phyloP scores from a whole-genome alignment of 2,888 invertebrate genomes.

The Callosobruchus maculatus region DNA sequence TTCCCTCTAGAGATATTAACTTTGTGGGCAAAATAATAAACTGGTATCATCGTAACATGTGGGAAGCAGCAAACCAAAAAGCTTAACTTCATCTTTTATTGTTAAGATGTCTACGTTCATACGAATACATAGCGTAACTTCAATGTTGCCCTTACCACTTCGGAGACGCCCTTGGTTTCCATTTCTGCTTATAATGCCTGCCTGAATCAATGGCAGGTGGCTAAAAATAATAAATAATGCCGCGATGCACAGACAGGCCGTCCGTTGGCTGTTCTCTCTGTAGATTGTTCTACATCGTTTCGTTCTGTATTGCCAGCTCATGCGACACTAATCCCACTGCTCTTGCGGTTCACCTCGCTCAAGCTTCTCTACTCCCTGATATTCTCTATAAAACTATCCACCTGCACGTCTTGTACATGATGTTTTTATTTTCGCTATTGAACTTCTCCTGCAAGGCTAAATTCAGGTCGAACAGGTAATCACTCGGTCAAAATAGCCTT shows the following conservation, averaged over 20 bases:
- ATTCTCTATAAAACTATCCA: neutral
- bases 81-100: too few relatives aligned
- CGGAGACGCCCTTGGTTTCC: neutral
- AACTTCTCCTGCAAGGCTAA: neutral
- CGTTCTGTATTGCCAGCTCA: neutral
- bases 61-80: too few relatives aligned
- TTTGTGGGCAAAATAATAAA: too few relatives aligned
- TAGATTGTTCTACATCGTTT: neutral
- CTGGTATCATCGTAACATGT: too few relatives aligned
- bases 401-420: neutral
- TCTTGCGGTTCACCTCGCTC: neutral
- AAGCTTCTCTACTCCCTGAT: neutral
- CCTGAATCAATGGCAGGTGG: neutral
- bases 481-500: neutral
- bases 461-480: neutral
- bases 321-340: neutral
- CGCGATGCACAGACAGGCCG: neutral
- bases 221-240: neutral
- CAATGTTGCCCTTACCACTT: neutral
- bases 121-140: too few relatives aligned
- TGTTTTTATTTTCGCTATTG: neutral
- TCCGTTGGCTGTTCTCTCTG: neutral
- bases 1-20: too few relatives aligned
- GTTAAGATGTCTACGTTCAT: too few relatives aligned
- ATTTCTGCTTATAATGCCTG: neutral